Evolutionary conservation across 2,888 invertebrate species (phyloP).

Genomic region (Alcis repandata): DNA sequence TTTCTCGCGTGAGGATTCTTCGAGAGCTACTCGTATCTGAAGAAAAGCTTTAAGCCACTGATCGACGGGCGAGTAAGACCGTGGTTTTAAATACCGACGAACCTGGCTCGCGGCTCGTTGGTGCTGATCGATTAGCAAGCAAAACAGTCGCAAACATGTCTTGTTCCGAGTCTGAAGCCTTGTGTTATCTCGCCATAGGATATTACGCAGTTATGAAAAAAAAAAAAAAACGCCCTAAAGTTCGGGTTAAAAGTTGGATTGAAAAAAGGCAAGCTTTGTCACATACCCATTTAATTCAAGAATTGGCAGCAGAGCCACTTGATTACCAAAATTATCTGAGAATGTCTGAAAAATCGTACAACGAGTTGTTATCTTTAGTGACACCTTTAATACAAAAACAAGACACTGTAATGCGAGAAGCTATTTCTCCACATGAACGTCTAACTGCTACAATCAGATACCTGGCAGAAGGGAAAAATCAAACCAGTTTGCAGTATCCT

Average conservation of each 20-base stretch:
- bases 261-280: conserved; percentile 7
- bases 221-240: conserved; percentile 1
- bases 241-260: conserved; percentile 13
- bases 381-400: conserved; percentile 40
- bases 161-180: conserved; percentile 14
- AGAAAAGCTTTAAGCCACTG: conserved; percentile 31
- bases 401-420: conserved; percentile 39
- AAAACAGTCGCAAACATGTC: conserved; percentile 16
- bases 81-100: conserved; percentile 1
- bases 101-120: conserved; percentile 10
- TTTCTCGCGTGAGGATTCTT: no score
- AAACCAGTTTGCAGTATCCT: conserved; percentile 12
- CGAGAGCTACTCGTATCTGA: no score
- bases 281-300: conserved; percentile 13
- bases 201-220: conserved; percentile 5
- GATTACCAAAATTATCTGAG: conserved; percentile 7
- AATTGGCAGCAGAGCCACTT: conserved; percentile 4
- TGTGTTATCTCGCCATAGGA: conserved; percentile 11
- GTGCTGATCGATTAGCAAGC: conserved; percentile 16
- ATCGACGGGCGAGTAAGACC: conserved; percentile 3
- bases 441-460: conserved; percentile 37
- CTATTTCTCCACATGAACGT: conserved; percentile 39
- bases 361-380: conserved; percentile 25
- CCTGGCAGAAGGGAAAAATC: conserved; percentile 32
- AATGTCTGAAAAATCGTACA: conserved; percentile 28